These are phyloP conservation scores for Scartelaos histophorus DNA, from an alignment of 2,113 vertebrate genomes.

Conservation along the genomic window DNA sequence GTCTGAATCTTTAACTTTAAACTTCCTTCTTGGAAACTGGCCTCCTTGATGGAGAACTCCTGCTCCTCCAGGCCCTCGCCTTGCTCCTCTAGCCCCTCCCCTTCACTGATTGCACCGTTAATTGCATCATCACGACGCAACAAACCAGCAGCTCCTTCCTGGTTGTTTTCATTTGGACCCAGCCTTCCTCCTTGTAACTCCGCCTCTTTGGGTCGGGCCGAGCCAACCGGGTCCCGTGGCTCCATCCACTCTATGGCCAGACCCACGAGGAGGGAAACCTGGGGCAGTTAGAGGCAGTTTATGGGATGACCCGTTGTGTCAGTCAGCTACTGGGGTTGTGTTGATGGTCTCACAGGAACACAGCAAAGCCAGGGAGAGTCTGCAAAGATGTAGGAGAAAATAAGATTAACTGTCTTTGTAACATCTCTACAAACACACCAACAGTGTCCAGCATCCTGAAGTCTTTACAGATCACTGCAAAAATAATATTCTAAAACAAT, in stretches of 20 bases:
- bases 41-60: constrained; percentile 99
- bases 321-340: constrained; percentile 68
- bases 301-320: constrained; percentile 46
- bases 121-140: constrained; percentile 88
- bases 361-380: constrained; percentile 70
- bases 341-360: constrained; percentile 65
- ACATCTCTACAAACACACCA: constrained; percentile 21
- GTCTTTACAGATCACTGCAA: neutral
- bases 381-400: constrained; percentile 58
- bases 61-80: constrained; percentile 91
- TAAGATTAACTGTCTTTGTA: constrained; percentile 34
- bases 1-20: constrained; percentile 99
- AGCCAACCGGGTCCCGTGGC: constrained; percentile 88
- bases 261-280: constrained; percentile 72
- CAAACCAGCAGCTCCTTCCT: constrained; percentile 79
- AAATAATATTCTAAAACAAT: neutral
- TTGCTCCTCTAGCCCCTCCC: constrained; percentile 86
- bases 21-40: constrained; percentile 96
- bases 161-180: constrained; percentile 85
- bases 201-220: constrained; percentile 84
- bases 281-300: constrained; percentile 61
- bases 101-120: constrained; percentile 86
- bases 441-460: constrained; percentile 39
- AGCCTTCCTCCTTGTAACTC: constrained; percentile 84
- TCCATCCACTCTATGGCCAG: constrained; percentile 85